phyloP scores from a whole-genome alignment of 2,797 vertebrate species.

The Pantherophis alleghaniensis region DNA sequence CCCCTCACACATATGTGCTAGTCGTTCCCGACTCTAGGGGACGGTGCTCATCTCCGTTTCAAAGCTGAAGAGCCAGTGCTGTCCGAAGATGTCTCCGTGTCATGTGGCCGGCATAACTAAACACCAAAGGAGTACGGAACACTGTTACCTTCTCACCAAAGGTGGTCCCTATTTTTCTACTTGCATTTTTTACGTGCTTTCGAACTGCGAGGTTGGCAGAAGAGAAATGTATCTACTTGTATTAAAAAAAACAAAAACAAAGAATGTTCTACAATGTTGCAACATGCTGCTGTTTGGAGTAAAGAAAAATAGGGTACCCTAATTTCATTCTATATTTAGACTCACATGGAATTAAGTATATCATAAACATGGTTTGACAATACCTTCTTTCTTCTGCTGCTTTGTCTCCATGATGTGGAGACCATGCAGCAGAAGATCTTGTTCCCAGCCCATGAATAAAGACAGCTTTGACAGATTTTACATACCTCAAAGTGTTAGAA shows the following conservation, averaged over 20 bases:
- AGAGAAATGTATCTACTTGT: not conserved
- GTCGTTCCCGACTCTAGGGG: too few relatives aligned
- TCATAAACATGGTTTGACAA: not conserved
- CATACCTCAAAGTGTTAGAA: not conserved
- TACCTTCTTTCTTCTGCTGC: not conserved
- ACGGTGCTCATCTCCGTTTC: too few relatives aligned
- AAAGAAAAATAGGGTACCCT: not conserved
- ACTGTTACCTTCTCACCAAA: too few relatives aligned
- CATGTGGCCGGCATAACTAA: too few relatives aligned
- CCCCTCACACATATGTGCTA: too few relatives aligned
- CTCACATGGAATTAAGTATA: not conserved
- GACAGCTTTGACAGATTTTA: not conserved
- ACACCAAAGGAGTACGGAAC: too few relatives aligned
- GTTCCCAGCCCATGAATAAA: not conserved
- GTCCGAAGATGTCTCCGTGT: too few relatives aligned
- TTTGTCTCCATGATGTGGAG: not conserved
- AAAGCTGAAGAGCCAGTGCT: too few relatives aligned
- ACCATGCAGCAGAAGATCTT: not conserved
- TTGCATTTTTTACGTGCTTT: too few relatives aligned
- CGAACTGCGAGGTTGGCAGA: too few relatives aligned
- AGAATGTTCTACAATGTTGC: not conserved
- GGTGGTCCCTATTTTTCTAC: too few relatives aligned
- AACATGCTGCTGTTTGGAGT: not conserved
- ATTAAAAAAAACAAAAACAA: not conserved
- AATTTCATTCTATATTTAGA: not conserved